Evolutionary conservation across 2,113 vertebrate species (phyloP).

Genomic region (Eidolon helvum): DNA sequence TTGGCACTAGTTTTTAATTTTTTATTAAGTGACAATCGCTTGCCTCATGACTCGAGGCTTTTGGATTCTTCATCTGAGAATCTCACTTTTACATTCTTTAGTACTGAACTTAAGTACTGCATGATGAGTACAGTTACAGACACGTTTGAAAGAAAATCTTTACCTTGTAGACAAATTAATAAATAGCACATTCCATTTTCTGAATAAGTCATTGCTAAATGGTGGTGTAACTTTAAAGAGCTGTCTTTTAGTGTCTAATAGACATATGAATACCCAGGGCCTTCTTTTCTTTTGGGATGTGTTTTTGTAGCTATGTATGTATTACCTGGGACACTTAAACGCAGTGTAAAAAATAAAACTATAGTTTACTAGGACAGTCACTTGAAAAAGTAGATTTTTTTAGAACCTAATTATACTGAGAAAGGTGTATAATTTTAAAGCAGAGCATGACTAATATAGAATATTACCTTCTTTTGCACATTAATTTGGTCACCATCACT

Average conservation of each 20-base stretch:
- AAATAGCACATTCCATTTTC: conserved; percentile 3
- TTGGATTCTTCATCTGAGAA: not conserved
- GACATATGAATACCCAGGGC: not conserved
- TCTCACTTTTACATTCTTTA: not conserved
- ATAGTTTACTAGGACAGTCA: not conserved
- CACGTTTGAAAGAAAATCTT: not conserved
- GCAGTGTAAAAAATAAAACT: not conserved
- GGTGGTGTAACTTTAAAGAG: not conserved
- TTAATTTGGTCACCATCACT: not conserved
- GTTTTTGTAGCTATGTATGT: conserved; percentile 10
- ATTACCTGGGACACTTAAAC: not conserved
- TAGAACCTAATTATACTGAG: not conserved
- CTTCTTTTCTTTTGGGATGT: not conserved
- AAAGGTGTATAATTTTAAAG: not conserved
- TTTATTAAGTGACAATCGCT: not conserved
- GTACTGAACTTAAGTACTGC: not conserved
- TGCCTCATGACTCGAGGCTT: not conserved
- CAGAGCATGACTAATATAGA: not conserved
- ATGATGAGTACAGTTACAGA: not conserved
- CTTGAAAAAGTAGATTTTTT: not conserved
- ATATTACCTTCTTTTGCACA: not conserved
- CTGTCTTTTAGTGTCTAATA: not conserved
- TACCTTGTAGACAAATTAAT: conserved; percentile 7
- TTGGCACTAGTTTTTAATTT: not conserved
- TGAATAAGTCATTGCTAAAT: conserved; percentile 12